Evolutionary conservation across 1,140 invertebrate genomes (phyloP), one percentile per base, ranked within the genome.

Genomic region (Sinonovacula constricta): DNA sequence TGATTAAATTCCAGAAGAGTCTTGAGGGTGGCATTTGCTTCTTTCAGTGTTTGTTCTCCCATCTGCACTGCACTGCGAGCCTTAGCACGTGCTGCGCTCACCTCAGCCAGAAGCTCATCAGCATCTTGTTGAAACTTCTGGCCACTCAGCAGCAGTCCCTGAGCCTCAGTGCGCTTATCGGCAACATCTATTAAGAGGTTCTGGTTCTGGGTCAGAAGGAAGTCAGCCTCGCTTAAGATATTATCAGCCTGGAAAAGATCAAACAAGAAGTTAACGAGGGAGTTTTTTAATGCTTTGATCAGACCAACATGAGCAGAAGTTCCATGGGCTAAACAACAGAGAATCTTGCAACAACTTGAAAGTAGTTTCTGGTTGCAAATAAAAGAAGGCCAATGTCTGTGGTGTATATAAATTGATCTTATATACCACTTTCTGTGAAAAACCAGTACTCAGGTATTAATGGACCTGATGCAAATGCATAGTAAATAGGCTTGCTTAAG

Each of bases 1-100:
- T 95, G 93, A 88, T 98, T 96, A 92, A 98, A 99, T 88, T 95
- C 97, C 91, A 95, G 93, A 1, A 98, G 91, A 56, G 95, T 97
- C 72, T 95, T 92, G 63, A 96, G 94, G 4, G 97, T 98, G 60
- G 95, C 94, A 83, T 96, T 94, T 1, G 97, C 97, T 88, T 98
- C 95, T 83, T 94, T 93, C 0, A 98, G 92, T 0, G 96, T 97
- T 81, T 95, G 94, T 83, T 97, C 95, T 15, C 96, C 96, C 57
- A 94, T 92, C 78, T 94, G 92, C 0, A 98, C 95, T 28, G 97
- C 97, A 69, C 95, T 93, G 69, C 94, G 94, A 0, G 97, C 97
- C 85, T 93, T 94, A 0, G 92, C 93, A 39, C 95, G 93, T 0
- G 96, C 94, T 12, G 91, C 89, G 84, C 95, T 93, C n/a, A 94